These are phyloP conservation scores for Cardinalis cardinalis DNA, from an alignment of 2,113 vertebrate genomes.

Conservation along the genomic window DNA sequence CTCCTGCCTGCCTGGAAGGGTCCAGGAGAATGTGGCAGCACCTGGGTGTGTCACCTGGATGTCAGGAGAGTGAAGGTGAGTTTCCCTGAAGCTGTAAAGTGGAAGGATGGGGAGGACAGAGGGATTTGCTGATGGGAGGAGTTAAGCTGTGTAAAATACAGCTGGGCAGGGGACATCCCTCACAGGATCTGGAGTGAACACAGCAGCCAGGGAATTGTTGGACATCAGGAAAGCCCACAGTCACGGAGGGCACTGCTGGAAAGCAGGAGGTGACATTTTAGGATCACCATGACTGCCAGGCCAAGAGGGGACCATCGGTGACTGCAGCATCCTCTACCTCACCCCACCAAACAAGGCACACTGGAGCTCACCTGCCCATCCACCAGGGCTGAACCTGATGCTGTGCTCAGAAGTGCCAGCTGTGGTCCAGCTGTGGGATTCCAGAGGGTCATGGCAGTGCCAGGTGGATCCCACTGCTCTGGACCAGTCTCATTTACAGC, in stretches of 20 bases:
- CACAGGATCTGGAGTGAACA: neutral
- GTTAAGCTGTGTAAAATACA: neutral
- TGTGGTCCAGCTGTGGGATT: neutral
- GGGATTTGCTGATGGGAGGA: neutral
- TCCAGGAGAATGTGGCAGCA: neutral
- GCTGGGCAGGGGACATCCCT: neutral
- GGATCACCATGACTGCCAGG: neutral
- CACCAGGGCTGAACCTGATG: neutral
- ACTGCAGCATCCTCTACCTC: neutral
- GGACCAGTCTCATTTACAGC: fast-evolving
- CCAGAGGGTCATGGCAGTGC: neutral
- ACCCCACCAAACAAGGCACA: neutral
- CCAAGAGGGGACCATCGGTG: neutral
- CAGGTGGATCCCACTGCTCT: fast-evolving
- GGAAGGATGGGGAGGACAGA: neutral
- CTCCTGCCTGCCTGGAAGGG: neutral
- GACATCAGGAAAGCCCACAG: fast-evolving
- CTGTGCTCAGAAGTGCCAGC: neutral
- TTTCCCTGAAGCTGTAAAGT: neutral
- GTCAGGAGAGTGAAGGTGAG: neutral
- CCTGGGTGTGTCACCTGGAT: neutral
- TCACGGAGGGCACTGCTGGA: neutral
- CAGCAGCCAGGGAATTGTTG: neutral
- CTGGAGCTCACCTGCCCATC: fast-evolving
- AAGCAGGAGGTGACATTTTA: neutral